Evolutionary conservation across 1,140 invertebrate genomes (phyloP).

Genomic region (Babylonia areolata): DNA sequence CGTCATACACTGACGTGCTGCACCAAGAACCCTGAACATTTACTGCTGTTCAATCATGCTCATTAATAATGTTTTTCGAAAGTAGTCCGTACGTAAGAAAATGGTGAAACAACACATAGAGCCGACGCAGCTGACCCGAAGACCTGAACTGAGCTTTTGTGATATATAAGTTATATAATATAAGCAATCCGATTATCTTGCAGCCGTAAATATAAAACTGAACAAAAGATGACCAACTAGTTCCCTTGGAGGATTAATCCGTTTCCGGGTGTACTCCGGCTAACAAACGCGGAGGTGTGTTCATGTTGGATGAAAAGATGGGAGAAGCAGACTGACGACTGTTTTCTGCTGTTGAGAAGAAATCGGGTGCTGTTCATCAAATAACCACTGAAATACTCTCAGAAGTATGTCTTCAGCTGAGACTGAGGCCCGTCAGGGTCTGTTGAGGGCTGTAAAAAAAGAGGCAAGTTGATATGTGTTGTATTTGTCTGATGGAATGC

Average conservation of each 20-base stretch:
- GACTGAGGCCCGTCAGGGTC: slow-evolving; percentile 82
- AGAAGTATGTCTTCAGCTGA: slow-evolving; percentile 65
- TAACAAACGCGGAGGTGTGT: slow-evolving; percentile 23
- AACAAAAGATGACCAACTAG: not conserved
- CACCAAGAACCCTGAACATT: not conserved
- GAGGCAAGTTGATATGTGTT: slow-evolving; percentile 79
- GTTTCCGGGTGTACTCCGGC: slow-evolving; percentile 1
- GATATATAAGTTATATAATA: not conserved
- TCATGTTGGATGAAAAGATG: not conserved
- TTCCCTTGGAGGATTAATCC: slow-evolving; percentile 19
- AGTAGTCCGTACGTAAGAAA: not conserved
- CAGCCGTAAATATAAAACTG: not conserved
- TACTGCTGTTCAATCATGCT: not conserved
- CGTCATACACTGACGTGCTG: too few relatives aligned
- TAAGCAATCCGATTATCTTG: not conserved
- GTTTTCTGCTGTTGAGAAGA: not conserved
- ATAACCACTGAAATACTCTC: not conserved
- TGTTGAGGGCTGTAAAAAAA: slow-evolving; percentile 88
- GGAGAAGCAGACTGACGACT: not conserved
- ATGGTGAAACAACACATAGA: not conserved
- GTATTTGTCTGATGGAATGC: slow-evolving; percentile 6
- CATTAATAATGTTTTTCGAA: slow-evolving; percentile 27
- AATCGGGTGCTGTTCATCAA: not conserved
- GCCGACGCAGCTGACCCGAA: not conserved
- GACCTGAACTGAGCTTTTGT: not conserved